phyloP scores from a whole-genome alignment of 2,888 invertebrate genomes.

The Trichogramma dendrolimi region DNA sequence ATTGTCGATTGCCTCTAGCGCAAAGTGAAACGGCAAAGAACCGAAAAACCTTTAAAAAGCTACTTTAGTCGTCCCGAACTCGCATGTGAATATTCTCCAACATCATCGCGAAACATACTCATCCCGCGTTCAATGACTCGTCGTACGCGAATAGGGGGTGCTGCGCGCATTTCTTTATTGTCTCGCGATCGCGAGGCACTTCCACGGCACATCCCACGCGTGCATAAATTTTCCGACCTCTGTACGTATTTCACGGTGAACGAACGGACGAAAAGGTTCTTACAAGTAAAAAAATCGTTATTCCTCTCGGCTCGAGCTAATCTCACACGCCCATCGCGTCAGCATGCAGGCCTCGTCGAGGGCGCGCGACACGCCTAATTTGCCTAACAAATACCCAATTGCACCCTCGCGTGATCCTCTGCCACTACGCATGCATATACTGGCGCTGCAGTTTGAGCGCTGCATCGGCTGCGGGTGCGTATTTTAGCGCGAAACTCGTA shows the following conservation, averaged over 20 bases:
- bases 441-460: slow-evolving; percentile 10
- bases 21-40: no score
- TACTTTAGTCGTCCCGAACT: no score
- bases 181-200: no score
- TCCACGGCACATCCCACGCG: no score
- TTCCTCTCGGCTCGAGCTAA: not conserved
- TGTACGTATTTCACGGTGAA: not conserved
- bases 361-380: slow-evolving; percentile 35
- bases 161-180: no score
- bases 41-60: no score
- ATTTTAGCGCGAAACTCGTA: slow-evolving; percentile 37
- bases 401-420: slow-evolving; percentile 28
- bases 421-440: slow-evolving; percentile 23
- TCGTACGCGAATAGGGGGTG: not conserved
- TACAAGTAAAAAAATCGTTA: not conserved
- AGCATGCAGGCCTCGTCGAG: not conserved
- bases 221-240: no score
- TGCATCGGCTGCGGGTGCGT: not conserved
- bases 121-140: slow-evolving; percentile 1
- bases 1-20: no score
- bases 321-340: not conserved
- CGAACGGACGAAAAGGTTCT: not conserved
- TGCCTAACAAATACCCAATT: slow-evolving; percentile 41
- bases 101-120: not conserved
- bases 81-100: no score